A percentile compares a stretch with the other conserved stretches of the same genome.
phyloP scores from a whole-genome alignment of 1,140 invertebrate species.

The Pogonomyrmex barbatus region DNA sequence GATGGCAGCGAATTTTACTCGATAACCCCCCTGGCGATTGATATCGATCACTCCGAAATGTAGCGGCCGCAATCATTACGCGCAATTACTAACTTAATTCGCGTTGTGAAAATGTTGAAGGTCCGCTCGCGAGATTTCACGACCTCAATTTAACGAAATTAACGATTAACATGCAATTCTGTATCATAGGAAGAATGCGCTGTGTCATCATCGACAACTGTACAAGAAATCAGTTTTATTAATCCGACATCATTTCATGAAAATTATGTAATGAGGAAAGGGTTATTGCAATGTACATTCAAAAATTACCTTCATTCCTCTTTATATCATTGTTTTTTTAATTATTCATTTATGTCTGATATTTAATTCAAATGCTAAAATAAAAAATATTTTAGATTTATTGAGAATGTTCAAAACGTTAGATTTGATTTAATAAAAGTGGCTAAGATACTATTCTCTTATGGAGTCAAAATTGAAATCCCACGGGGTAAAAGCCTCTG shows the following conservation, averaged over 20 bases:
- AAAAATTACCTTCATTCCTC: slow-evolving; percentile 12
- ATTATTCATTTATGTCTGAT: not conserved
- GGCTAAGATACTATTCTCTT: slow-evolving; percentile 35
- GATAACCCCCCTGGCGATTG: slow-evolving; percentile 29
- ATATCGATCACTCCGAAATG: slow-evolving; percentile 53
- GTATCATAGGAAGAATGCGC: not conserved
- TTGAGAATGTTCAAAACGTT: not conserved
- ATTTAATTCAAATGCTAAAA: not conserved
- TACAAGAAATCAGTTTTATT: not conserved
- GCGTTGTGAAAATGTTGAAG: slow-evolving; percentile 51
- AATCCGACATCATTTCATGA: not conserved
- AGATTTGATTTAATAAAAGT: slow-evolving; percentile 6
- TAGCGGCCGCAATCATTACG: slow-evolving; percentile 40
- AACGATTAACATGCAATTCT: slow-evolving; percentile 18
- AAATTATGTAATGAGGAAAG: not conserved
- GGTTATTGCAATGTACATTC: slow-evolving; percentile 1
- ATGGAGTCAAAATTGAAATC: slow-evolving; percentile 61
- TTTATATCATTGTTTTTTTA: not conserved
- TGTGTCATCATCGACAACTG: not conserved
- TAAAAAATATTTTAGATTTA: not conserved
- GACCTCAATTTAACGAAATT: slow-evolving; percentile 26
- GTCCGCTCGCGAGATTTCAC: not conserved
- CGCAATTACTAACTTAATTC: slow-evolving; percentile 59
- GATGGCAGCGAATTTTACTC: slow-evolving; percentile 46
- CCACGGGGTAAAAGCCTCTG: slow-evolving; percentile 68